Conservation (phyloP, 1,140 invertebrate genomes). For the Leptinotarsa lineolata region DNA sequence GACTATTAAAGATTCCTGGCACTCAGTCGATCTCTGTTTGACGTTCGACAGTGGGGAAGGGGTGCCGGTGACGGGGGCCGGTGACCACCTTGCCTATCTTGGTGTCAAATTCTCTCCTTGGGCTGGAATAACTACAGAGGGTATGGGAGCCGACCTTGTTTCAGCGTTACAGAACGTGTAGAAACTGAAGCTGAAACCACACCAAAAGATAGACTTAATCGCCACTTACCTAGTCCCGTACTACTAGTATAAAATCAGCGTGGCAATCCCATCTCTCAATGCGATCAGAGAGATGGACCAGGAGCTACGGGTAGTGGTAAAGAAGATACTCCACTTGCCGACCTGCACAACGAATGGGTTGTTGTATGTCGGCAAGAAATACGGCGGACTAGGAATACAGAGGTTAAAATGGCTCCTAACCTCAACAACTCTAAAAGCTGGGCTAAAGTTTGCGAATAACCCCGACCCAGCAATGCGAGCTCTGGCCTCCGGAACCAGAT, state of each 20-base stretch:
- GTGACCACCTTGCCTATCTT: conserved; percentile 34
- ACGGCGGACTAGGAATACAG: conserved; percentile 44
- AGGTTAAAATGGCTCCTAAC: conserved; percentile 30
- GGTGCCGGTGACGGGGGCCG: conserved; percentile 33
- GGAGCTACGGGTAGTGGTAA: conserved; percentile 33
- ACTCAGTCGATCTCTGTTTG: conserved; percentile 35
- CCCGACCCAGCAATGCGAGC: conserved; percentile 36
- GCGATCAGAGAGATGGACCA: conserved; percentile 33
- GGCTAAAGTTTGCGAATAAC: conserved; percentile 20
- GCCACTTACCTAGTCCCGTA: conserved; percentile 40
- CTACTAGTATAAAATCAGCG: conserved; percentile 33
- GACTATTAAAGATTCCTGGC: conserved; percentile 37
- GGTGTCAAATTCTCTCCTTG: conserved; percentile 42
- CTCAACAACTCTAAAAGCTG: conserved; percentile 23
- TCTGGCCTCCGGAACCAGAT: conserved; percentile 29
- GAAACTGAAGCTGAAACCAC: conserved; percentile 34
- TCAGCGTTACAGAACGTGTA: conserved; percentile 19
- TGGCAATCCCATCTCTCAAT: conserved; percentile 29
- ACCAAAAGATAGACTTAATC: conserved; percentile 32
- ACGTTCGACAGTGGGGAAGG: conserved; percentile 24
- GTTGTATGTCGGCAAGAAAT: conserved; percentile 40
- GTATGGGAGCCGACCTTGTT: conserved; percentile 18
- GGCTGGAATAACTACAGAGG: conserved; percentile 27
- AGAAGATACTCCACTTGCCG: conserved; percentile 36
- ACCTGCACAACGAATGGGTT: conserved; percentile 30